phyloP scores from a whole-genome alignment of 2,888 invertebrate species.

The Hypomecis punctinalis region DNA sequence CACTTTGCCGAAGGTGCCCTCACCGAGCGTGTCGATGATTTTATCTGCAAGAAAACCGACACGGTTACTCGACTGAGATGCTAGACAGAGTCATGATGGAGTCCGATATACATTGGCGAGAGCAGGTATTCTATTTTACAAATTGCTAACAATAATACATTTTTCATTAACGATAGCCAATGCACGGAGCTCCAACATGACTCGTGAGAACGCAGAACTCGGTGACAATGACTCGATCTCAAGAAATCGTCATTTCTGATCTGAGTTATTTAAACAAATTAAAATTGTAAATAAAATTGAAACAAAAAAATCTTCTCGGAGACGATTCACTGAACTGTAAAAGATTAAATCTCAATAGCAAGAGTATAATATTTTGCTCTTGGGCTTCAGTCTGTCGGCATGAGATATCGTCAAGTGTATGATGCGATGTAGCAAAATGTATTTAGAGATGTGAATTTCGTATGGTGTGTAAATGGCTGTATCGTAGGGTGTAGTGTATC shows the following conservation, averaged over 20 bases:
- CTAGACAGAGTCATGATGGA: slow-evolving; percentile 71
- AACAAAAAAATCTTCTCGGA: slow-evolving; percentile 55
- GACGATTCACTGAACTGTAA: slow-evolving; percentile 60
- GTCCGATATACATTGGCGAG: slow-evolving; percentile 57
- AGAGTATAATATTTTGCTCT: slow-evolving; percentile 38
- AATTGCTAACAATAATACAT: slow-evolving; percentile 28
- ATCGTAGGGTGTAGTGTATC: slow-evolving; percentile 27
- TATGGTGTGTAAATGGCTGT: slow-evolving; percentile 36
- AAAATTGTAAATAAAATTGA: slow-evolving; percentile 52
- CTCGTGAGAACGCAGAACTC: slow-evolving; percentile 47
- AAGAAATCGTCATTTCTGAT: slow-evolving; percentile 40
- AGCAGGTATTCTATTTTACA: neutral
- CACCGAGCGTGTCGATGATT: slow-evolving; percentile 98
- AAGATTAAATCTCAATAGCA: slow-evolving; percentile 43
- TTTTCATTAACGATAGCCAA: slow-evolving; percentile 48
- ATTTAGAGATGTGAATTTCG: slow-evolving; percentile 4
- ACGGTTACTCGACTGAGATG: slow-evolving; percentile 64
- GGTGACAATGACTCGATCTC: slow-evolving; percentile 34
- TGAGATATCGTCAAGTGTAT: slow-evolving; percentile 32
- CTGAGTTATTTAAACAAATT: slow-evolving; percentile 37
- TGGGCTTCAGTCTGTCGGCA: slow-evolving; percentile 39
- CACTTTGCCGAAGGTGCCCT: slow-evolving; percentile 99
- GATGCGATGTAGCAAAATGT: slow-evolving; percentile 29
- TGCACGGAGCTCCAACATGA: slow-evolving; percentile 65
- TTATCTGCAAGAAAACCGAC: slow-evolving; percentile 95